Evolutionary conservation across 2,113 vertebrate species (phyloP), one percentile per base, ranked within the genome.

Genomic region (Malurus elegans): DNA sequence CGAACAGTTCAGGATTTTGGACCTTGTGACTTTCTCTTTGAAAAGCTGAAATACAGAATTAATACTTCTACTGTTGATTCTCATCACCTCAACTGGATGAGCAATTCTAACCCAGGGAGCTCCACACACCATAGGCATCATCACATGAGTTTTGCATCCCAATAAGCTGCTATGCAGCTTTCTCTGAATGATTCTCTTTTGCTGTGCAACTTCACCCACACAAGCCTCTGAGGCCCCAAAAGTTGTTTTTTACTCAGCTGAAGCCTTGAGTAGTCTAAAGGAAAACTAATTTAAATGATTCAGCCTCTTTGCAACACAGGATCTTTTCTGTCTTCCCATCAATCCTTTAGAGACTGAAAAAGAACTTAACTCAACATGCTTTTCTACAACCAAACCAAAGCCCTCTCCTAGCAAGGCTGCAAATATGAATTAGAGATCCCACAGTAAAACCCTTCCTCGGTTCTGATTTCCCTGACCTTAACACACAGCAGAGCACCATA

Each of bases 401-500:
- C 3, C 15, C 47, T 32, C 34, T 67, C 53, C 13, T 18, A 44
- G 7, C 3, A n/a, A 66, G 2, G 2, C 3, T 84, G 60, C 36
- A 78, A 65, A 42, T 9, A 64, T 0, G 4, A 85, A 75, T 50
- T 16, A 54, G 29, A 64, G 8, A 67, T 25, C 8, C 36, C 1
- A 4, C 8, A 45, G 31, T 2, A 7, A 65, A 85, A 54, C 8
- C 40, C 6, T 64, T 57, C 28, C 34, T 24, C 1, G 0, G 1
- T 8, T 54, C n/a, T 61, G 19, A 31, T 34, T 31, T 7, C 34
- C 97, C 96, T 96, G 91, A 99, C 99, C 99, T 98, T 94, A 99
- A 97, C 76, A 99, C 99, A 48, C 99, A 99, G 96, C 99, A 99
- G 95, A 99, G 99, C 98, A 99, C 99, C 98, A 99, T 97, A 95